Base-by-base conservation (phyloP, 2,888 invertebrate species). In the Sinelater perroti region DNA sequence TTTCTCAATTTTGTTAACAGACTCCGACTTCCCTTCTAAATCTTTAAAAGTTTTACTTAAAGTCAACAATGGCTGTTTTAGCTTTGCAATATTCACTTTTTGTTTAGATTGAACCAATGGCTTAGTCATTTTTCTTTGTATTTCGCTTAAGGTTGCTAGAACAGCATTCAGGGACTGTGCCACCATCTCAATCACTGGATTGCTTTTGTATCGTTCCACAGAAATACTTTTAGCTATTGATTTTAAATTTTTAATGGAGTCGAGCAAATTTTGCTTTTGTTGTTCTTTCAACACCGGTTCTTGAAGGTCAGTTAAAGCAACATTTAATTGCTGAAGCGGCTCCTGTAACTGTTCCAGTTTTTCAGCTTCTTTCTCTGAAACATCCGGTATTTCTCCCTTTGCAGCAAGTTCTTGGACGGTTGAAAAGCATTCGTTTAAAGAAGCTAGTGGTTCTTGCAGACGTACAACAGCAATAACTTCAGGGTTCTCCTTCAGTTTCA, bases 111-210 rank as follows among this genome's bases (percentile, higher is more conserved):
- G 24, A n/a, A 8, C 14, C 11, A 16, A 28, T n/a, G 28, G 20
- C 40, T 50, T 38, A 6, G 38, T 38, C 5, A 50, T 18, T n/a
- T 50, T 30, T 6, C 20, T 50, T 17, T 50, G 30, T 7, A 50
- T 31, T 11, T 38, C 20, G 7, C 16, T 50, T 1, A 40, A 24
- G 2, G 40, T 40, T 13, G 24, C 40, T n/a, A 40, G 8, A 40
- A 40, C 13, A 1, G 24, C 14, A 13, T 40, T 40, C 8, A 40
- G 5, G n/a, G 40, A 40, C n/a, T 40, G 40, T 8, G 40, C 11
- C 10, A 40, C 11, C 40, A 40, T 40, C n/a, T 40, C 40, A 1
- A 8, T 24, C 1, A 40, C 24, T 1, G 40, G 13, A 7, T 40
- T 40, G 13, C 13, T 40, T 40, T 24, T 24, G 8, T 40, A 40